phyloP scores from a whole-genome alignment of 2,113 vertebrate species.

The Phycodurus eques region DNA sequence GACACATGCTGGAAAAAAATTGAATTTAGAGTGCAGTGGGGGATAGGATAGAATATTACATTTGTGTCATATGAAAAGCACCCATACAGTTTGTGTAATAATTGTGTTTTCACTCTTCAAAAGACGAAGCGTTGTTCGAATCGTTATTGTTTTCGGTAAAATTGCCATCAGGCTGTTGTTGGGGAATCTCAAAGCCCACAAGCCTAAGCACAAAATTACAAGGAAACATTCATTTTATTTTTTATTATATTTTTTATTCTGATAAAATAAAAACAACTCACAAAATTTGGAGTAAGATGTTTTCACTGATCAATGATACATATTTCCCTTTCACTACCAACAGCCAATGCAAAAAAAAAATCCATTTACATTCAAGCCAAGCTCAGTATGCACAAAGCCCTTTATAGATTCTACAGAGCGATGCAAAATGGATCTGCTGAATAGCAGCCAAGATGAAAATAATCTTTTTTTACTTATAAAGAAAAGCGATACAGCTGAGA shows the following conservation, averaged over 20 bases:
- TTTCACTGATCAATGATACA: neutral
- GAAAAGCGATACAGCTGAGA: constrained; percentile 46
- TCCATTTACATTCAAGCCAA: constrained; percentile 38
- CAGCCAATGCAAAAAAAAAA: constrained; percentile 16
- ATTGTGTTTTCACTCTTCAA: neutral
- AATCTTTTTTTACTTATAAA: constrained; percentile 19
- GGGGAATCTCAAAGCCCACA: too few relatives aligned
- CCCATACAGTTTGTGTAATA: neutral
- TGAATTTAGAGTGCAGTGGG: neutral
- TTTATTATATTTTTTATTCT: too few relatives aligned
- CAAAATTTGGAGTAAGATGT: neutral
- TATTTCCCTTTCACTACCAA: constrained; percentile 6
- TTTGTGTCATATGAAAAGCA: neutral
- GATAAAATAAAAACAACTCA: neutral
- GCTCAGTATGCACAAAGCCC: constrained; percentile 26
- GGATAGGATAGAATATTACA: neutral
- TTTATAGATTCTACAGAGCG: constrained; percentile 22
- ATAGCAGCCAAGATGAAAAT: constrained; percentile 47
- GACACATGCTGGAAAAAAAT: neutral
- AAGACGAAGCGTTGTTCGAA: neutral
- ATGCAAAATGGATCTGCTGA: constrained; percentile 41
- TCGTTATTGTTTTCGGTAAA: neutral
- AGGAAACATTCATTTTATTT: neutral
- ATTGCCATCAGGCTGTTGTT: too few relatives aligned
- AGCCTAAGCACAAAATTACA: too few relatives aligned